phyloP scores from a whole-genome alignment of 2,113 vertebrate species.

The Romanogobio albipinnatus region DNA sequence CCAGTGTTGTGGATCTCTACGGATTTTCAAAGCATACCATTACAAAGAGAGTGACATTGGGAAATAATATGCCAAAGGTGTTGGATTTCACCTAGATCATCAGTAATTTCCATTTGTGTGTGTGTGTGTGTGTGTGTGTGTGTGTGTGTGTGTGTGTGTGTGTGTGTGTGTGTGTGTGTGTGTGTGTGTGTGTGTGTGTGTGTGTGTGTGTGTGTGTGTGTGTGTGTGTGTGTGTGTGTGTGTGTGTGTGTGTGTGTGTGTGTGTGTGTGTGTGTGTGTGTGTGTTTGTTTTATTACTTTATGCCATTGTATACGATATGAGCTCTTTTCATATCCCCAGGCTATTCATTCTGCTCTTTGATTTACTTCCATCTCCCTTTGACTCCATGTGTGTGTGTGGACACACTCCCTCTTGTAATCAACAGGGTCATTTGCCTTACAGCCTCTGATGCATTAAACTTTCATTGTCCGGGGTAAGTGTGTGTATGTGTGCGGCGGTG shows the following conservation, averaged over 20 bases:
- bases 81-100: constrained; percentile 15
- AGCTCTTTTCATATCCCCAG: constrained; percentile 4
- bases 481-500: constrained; percentile 22
- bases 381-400: background rate
- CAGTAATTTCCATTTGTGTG: constrained; percentile 6
- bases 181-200: no score
- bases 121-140: no score
- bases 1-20: background rate
- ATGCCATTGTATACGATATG: constrained; percentile 21
- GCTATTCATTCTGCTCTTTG: constrained; percentile 33
- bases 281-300: constrained; percentile 3
- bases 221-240: no score
- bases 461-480: constrained; percentile 41
- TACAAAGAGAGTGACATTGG: constrained; percentile 2
- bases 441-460: constrained; percentile 41
- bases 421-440: constrained; percentile 42
- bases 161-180: background rate
- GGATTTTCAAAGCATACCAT: background rate
- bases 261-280: background rate
- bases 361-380: background rate
- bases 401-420: constrained; percentile 6
- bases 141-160: background rate
- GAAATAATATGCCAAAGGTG: background rate
- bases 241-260: background rate
- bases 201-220: background rate